Evolutionary conservation across 64 coral and sea anemone genomes (phyloP), one percentile per base, ranked within the genome.

Genomic region (Pocillopora verrucosa): DNA sequence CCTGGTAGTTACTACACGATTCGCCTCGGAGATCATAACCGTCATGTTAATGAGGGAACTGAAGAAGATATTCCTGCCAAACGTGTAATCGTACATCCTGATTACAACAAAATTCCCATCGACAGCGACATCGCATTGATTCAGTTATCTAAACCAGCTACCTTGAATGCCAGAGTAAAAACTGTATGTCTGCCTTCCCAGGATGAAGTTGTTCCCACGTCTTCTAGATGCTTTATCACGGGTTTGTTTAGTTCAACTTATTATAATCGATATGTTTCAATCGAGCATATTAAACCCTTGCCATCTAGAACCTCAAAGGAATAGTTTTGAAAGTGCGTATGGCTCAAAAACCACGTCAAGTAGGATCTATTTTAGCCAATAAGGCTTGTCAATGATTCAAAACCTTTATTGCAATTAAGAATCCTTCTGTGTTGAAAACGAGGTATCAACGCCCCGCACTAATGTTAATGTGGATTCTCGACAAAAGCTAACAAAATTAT

Each of bases 51-150:
- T 5, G 90, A 92, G 56, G 61, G 61, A 61, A 87, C 82, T 5
- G 90, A 92, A 87, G 35, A 86, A 30, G 56, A 56, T 13, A 87
- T 92, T 2, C 36, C 6, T 6, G 90, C 36, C 25, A 77, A 79
- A 37, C 58, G 65, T 22, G 30, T 85, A 13, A 78, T 92, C 12
- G 59, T 17, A 59, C 90, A 92, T 51, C 81, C 82, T 17, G 17
- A 61, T 3, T 92, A 92, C 72, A 78, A 92, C 25, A 58, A 25
- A 51, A 35, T 13, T 65, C 58, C 34, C 13, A 10, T 92, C 25
- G 76, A 92, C 59, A 92, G 85, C 36, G 90, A 92, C 38, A 87
- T 92, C 11, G 82, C 90, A 0, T 36, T 92, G 0, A 83, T 92
- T 22, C 83, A 78, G 74, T n/a, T 92, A 58, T 36, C 26, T 13